Conservation (phyloP, 2,888 invertebrate genomes). For the Pterostichus niger region DNA sequence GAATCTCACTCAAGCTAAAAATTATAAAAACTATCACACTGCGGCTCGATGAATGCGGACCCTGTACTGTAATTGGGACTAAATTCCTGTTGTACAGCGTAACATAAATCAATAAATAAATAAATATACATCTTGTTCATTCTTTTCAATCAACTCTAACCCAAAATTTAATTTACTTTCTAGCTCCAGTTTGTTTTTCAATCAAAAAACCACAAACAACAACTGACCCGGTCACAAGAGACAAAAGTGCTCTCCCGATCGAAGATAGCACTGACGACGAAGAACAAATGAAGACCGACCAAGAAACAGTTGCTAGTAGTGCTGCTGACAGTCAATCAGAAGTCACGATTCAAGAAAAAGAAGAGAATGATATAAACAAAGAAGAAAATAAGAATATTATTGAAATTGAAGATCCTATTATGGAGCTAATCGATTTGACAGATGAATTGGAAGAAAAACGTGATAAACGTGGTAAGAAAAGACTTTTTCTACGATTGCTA, state of each 20-base stretch:
- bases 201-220: conserved; percentile 89
- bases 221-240: conserved; percentile 81
- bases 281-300: conserved; percentile 61
- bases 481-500: too few species aligned
- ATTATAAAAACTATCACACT: too few species aligned
- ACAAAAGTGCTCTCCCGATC: conserved; percentile 86
- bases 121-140: too few species aligned
- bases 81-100: too few species aligned
- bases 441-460: conserved; percentile 80
- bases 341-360: conserved; percentile 24
- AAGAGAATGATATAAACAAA: conserved; percentile 7
- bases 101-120: too few species aligned
- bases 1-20: too few species aligned
- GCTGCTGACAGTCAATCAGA: conserved; percentile 3
- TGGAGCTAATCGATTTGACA: conserved; percentile 82
- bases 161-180: conserved; percentile 68
- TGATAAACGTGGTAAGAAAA: conserved; percentile 72
- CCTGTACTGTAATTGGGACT: too few species aligned
- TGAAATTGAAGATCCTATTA: conserved; percentile 75
- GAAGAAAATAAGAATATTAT: conserved; percentile 70
- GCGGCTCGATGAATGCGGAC: too few species aligned
- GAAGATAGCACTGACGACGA: conserved; percentile 88
- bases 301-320: conserved; percentile 59
- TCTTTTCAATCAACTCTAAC: too few species aligned
- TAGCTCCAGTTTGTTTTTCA: conserved; percentile 90